Conservation (phyloP, 2,113 vertebrate genomes). For the Macroglossus sobrinus region DNA sequence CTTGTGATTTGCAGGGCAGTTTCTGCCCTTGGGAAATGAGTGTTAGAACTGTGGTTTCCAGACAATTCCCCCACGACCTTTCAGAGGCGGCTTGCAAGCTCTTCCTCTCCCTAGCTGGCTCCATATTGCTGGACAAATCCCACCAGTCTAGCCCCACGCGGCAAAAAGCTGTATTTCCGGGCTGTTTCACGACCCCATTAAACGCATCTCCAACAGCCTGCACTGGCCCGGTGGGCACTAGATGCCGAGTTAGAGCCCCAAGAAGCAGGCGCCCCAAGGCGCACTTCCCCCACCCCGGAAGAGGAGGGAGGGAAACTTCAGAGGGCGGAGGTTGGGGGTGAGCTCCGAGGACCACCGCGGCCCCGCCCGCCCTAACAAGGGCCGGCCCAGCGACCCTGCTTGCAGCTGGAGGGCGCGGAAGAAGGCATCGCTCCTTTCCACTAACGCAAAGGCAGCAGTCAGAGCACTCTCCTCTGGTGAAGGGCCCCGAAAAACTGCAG, state of each 20-base stretch:
- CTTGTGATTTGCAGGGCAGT: slow-evolving; percentile 18
- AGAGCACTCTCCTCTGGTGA: neutral
- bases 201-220: slow-evolving; percentile 53
- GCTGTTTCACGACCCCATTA: neutral
- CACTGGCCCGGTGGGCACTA: neutral
- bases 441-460: neutral
- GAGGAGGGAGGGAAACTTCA: slow-evolving; percentile 63
- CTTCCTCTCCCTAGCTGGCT: slow-evolving; percentile 34
- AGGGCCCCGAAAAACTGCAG: neutral
- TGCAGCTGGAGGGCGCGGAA: neutral
- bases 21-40: slow-evolving; percentile 42
- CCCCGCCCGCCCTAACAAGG: neutral
- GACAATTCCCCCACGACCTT: slow-evolving; percentile 36
- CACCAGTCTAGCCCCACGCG: neutral
- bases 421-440: neutral
- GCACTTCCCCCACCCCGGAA: slow-evolving; percentile 74
- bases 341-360: neutral
- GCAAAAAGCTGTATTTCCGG: slow-evolving; percentile 56
- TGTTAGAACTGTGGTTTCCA: slow-evolving; percentile 10
- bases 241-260: neutral
- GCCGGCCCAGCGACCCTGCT: neutral
- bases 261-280: slow-evolving; percentile 21
- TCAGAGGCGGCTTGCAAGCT: neutral
- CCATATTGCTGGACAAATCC: slow-evolving; percentile 60
- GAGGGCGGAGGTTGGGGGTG: neutral